A percentile compares a stretch with the other conserved stretches of the same genome.
These are phyloP conservation scores for Sipha maydis DNA, from an alignment of 2,888 invertebrate species.

Conservation along the genomic window DNA sequence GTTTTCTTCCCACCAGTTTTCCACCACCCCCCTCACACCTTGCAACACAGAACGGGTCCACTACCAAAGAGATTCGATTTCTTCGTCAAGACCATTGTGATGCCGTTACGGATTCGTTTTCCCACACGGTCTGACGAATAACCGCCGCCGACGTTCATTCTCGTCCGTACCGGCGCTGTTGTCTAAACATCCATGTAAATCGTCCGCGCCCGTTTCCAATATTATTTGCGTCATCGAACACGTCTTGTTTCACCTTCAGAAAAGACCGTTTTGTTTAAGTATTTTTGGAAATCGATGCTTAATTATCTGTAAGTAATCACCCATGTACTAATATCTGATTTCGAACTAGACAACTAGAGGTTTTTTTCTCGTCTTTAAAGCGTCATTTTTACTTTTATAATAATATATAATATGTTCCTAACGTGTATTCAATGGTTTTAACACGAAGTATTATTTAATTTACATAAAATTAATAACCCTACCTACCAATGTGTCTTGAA, in stretches of 20 bases:
- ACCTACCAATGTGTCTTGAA: no score
- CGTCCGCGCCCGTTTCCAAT: not conserved
- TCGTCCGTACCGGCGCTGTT: not conserved
- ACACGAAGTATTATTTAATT: no score
- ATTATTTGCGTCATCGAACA: not conserved
- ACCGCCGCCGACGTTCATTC: not conserved
- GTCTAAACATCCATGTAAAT: no score
- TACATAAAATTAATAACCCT: no score
- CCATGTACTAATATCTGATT: no score
- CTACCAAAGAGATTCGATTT: constrained; percentile 32
- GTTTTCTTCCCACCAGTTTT: not conserved
- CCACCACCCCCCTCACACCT: not conserved
- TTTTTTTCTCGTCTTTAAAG: not conserved
- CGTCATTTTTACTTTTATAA: not conserved
- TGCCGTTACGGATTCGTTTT: not conserved
- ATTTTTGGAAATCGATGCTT: no score
- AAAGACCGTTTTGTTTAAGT: no score
- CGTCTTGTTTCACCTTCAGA: not conserved
- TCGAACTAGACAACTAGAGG: no score
- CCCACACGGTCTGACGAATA: not conserved
- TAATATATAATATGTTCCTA: no score
- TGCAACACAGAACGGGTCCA: not conserved
- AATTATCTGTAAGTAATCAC: no score
- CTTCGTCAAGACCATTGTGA: not conserved
- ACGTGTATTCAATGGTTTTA: not conserved